A percentile compares a stretch with the other conserved stretches of the same genome.
These are phyloP conservation scores for Crotalus tigris DNA, from an alignment of 2,113 vertebrate genomes.

Conservation along the genomic window DNA sequence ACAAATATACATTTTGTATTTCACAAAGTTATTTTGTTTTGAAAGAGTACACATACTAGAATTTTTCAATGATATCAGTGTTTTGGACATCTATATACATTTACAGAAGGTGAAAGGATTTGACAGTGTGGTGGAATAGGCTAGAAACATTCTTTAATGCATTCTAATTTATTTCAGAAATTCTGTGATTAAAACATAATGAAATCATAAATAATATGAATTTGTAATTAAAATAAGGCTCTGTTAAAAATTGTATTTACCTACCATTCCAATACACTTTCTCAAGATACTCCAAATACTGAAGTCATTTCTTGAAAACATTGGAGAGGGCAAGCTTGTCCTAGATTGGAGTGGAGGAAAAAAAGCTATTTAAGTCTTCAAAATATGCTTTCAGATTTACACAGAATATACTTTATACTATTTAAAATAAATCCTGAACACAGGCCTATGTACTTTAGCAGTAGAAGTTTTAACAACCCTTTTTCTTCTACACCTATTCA, in stretches of 20 bases:
- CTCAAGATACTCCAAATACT: slow-evolving; percentile 98
- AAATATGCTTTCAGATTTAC: background rate
- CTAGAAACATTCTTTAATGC: background rate
- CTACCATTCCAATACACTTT: slow-evolving; percentile 98
- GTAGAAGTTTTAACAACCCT: background rate
- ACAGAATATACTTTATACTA: slow-evolving; percentile 1
- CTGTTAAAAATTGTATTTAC: slow-evolving; percentile 28
- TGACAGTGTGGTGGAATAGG: background rate
- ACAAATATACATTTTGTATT: background rate
- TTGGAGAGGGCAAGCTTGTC: slow-evolving; percentile 87
- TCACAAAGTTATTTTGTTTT: background rate
- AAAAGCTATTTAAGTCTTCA: background rate
- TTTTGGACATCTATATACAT: background rate
- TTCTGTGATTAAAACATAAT: background rate
- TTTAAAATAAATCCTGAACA: background rate
- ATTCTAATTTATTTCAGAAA: background rate
- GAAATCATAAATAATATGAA: background rate
- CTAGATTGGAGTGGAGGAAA: slow-evolving; percentile 60
- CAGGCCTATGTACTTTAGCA: background rate
- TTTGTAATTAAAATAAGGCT: background rate
- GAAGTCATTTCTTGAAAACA: slow-evolving; percentile 97
- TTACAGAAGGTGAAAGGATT: background rate
- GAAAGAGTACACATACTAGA: background rate
- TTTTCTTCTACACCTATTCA: background rate
- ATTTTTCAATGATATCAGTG: background rate